Base-by-base conservation (phyloP, 2,888 invertebrate species). In the Aquatica leii region DNA sequence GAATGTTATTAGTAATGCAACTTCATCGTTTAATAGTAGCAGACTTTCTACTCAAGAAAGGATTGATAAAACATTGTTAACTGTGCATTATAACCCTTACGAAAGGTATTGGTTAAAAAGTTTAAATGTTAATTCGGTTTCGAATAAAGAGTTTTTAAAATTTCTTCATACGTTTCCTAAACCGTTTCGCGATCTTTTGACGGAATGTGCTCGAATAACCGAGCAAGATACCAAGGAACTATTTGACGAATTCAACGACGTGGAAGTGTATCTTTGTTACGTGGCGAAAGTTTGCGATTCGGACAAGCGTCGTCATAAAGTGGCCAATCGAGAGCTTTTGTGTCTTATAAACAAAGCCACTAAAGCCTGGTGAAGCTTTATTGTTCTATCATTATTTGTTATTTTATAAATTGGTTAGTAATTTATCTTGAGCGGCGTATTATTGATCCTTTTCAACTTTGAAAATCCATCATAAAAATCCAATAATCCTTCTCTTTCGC, bases 21-120 rank as follows among this genome's bases (percentile, higher is more conserved):
- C n/a, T n/a, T n/a, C n/a, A n/a, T n/a, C n/a, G n/a, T n/a, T n/a
- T n/a, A n/a, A n/a, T n/a, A n/a, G n/a, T n/a, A n/a, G n/a, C n/a
- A n/a, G n/a, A n/a, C n/a, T n/a, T n/a, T n/a, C n/a, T n/a, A n/a
- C n/a, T n/a, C n/a, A n/a, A n/a, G n/a, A n/a, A n/a, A n/a, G n/a
- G n/a, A n/a, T n/a, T n/a, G n/a, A n/a, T n/a, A n/a, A n/a, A n/a
- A n/a, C n/a, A n/a, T n/a, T n/a, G n/a, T 40, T 43, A 49, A 14
- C 35, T 2, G 21, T 54, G 8, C 77, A 79, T 64, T 80, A 74
- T 56, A 70, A 75, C 55, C 75, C 80, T 0, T 73, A 71, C 54
- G 75, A 77, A 59, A 69, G 77, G 14, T 78, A 77, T 65, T 80
- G 79, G 77, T 59, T 77, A 31, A 74, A 74, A 69, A 62, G 71